Conservation (phyloP, 2,888 invertebrate genomes). For the Nephrotoma flavescens region DNA sequence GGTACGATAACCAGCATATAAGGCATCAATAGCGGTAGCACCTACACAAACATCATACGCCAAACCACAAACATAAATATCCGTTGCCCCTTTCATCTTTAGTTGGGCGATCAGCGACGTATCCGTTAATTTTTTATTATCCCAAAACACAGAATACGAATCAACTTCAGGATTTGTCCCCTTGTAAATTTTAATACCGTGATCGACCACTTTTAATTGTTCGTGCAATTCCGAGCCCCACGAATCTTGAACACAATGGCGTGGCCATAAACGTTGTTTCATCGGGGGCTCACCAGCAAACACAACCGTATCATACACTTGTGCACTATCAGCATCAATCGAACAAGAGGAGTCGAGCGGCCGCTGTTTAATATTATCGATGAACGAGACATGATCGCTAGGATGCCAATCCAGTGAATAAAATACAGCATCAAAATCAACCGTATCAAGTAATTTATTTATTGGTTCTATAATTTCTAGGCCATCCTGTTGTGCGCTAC, state of each 20-base stretch:
- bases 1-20: constrained; percentile 84
- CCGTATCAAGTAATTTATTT: constrained; percentile 65
- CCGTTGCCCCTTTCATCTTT: constrained; percentile 64
- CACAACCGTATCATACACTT: constrained; percentile 81
- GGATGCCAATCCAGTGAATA: constrained; percentile 98
- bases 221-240: constrained; percentile 91
- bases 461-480: constrained; percentile 53
- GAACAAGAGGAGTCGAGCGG: constrained; percentile 58
- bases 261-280: constrained; percentile 87
- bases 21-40: constrained; percentile 74
- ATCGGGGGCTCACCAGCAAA: constrained; percentile 76
- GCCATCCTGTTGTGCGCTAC: constrained; percentile 83
- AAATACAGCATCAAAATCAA: constrained; percentile 75
- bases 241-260: constrained; percentile 89
- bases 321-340: constrained; percentile 59
- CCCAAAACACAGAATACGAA: constrained; percentile 97
- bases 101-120: constrained; percentile 73
- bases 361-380: constrained; percentile 73
- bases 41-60: constrained; percentile 94
- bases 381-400: constrained; percentile 87
- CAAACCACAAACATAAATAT: constrained; percentile 87
- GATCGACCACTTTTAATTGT: constrained; percentile 68
- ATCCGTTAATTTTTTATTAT: constrained; percentile 82
- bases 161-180: constrained; percentile 92
- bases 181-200: constrained; percentile 70